These are phyloP conservation scores for Drosophila malerkotliana DNA, from an alignment of 1,140 invertebrate species.

Conservation along the genomic window DNA sequence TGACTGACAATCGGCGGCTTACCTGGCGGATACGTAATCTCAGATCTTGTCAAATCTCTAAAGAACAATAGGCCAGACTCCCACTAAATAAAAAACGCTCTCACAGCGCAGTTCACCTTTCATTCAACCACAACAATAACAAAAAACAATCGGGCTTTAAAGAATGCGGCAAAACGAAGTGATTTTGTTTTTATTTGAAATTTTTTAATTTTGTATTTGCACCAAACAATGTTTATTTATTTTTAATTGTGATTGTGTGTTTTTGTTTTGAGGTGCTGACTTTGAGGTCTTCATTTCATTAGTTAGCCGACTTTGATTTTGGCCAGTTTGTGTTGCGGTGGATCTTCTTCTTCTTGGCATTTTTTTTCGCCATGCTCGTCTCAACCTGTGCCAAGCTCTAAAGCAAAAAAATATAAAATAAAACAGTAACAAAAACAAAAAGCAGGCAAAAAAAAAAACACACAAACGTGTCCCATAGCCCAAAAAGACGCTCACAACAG, in stretches of 20 bases:
- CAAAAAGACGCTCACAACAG: conserved; percentile 48
- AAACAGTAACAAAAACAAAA: conserved; percentile 29
- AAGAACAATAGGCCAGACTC: conserved; percentile 41
- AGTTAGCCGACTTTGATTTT: conserved; percentile 40
- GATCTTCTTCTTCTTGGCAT: conserved; percentile 37
- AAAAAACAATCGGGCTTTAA: conserved; percentile 15
- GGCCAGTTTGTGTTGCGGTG: conserved; percentile 45
- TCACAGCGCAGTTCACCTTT: conserved; percentile 13
- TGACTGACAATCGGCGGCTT: not conserved
- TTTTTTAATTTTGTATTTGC: conserved; percentile 3
- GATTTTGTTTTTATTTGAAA: conserved; percentile 1
- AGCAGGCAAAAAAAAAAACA: conserved; percentile 27
- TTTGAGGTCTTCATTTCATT: conserved; percentile 44
- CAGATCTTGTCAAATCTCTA: conserved; percentile 32
- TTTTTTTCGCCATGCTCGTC: conserved; percentile 26
- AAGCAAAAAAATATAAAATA: conserved; percentile 36
- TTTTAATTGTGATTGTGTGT: not conserved
- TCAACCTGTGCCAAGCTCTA: conserved; percentile 71
- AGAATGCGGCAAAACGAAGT: conserved; percentile 35
- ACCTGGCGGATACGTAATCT: conserved; percentile 32
- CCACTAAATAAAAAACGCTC: conserved; percentile 17
- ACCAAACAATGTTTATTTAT: conserved; percentile 28
- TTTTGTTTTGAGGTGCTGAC: conserved; percentile 14
- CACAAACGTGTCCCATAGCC: conserved; percentile 47
- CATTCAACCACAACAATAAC: conserved; percentile 26